Evolutionary conservation across 1,140 invertebrate species (phyloP), one percentile per base, ranked within the genome.

Genomic region (Coenobita brevimanus): DNA sequence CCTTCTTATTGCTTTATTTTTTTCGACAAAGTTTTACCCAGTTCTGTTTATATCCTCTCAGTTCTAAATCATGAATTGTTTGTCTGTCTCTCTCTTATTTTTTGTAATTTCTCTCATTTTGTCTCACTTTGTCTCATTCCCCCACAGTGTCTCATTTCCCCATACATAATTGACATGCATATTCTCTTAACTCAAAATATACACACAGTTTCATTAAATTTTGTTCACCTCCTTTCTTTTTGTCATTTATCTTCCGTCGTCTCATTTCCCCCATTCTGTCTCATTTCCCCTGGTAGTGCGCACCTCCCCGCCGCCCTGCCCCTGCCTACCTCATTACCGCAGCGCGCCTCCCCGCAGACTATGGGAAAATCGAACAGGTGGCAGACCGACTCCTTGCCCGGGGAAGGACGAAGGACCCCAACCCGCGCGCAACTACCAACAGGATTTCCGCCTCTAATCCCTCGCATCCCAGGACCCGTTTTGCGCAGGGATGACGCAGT

Each of bases 341-440:
- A n/a, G 43, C 33, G 43, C 50, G 13, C 69, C 21, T 50, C 50
- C 57, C 76, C 76, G n/a, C 50, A 80, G 76, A 80, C 76, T 80
- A 80, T 80, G 76, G 76, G 76, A 80, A 80, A 80, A 80, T 80
- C 76, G 54, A 62, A 80, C 76, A 80, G 76, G 76, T 80, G 76
- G 76, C 36, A 80, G 54, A 80, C 76, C 76, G 73, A 76, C 36
- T 38, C 21, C 54, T 27, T 27, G 57, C 76, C 76, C 50, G 27
- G 24, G 36, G 76, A 54, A 24, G 30, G 8, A 30, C 15, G 50
- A 36, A 17, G 1, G 76, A 30, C 8, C 76, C 30, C 57, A 30
- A 80, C 21, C 76, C 76, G 46, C 41, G 15, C 33, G 27, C 50
- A 60, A 10, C 27, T 36, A 36, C 50, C 54, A n/a, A 57, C n/a